phyloP scores from a whole-genome alignment of 2,888 invertebrate species.

The Eilema depressum region DNA sequence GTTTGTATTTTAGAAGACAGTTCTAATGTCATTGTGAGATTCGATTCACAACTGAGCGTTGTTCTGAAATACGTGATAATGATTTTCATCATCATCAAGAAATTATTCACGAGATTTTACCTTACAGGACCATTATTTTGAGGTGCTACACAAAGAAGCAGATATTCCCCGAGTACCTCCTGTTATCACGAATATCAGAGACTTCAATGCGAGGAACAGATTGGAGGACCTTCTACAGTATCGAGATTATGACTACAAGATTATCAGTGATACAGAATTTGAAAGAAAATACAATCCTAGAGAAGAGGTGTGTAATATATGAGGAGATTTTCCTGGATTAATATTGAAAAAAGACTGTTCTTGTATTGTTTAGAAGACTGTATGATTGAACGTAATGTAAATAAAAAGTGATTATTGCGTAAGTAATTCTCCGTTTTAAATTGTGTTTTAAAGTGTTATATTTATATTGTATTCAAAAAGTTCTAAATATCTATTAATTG shows the following conservation, averaged over 20 bases:
- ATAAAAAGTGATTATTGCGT: not conserved
- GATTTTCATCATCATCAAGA: no score
- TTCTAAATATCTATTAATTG: not conserved
- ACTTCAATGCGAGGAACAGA: slow-evolving; percentile 74
- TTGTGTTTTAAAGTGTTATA: not conserved
- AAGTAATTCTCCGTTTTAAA: not conserved
- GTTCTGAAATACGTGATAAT: no score
- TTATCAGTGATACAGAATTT: slow-evolving; percentile 67
- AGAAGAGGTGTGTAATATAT: slow-evolving; percentile 46
- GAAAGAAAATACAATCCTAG: slow-evolving; percentile 68
- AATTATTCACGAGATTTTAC: not conserved
- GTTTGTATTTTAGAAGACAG: no score
- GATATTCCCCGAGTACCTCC: slow-evolving; percentile 67
- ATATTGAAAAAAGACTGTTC: slow-evolving; percentile 1
- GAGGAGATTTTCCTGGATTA: slow-evolving; percentile 19
- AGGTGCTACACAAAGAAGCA: slow-evolving; percentile 72
- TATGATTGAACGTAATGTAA: not conserved
- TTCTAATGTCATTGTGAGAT: no score
- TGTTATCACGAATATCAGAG: slow-evolving; percentile 71
- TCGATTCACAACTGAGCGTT: no score
- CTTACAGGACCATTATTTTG: slow-evolving; percentile 76
- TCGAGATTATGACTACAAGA: slow-evolving; percentile 74
- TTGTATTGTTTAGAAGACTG: not conserved
- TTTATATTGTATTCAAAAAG: not conserved
- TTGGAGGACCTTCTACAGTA: slow-evolving; percentile 77